Conservation (phyloP, 2,797 vertebrate genomes). For the Sebastes vulpes region DNA sequence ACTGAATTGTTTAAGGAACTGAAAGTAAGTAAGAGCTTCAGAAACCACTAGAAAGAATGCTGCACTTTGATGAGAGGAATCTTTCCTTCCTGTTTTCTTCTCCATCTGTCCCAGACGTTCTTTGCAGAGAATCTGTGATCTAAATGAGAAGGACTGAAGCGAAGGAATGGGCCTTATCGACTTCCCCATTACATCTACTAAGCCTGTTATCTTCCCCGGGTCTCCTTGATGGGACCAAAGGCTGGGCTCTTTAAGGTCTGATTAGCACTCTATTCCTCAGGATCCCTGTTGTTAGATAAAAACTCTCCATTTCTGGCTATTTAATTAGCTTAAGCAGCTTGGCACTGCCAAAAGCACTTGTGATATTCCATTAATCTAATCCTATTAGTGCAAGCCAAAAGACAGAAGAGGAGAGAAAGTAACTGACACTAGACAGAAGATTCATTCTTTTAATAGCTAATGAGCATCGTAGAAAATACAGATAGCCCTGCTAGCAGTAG, state of each 20-base stretch:
- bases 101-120: neutral
- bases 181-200: conserved; percentile 40
- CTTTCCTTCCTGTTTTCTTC: conserved; percentile 28
- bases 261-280: conserved; percentile 49
- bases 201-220: conserved; percentile 47
- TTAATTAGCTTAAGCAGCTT: conserved; percentile 77
- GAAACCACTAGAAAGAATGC: conserved; percentile 1
- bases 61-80: conserved; percentile 6
- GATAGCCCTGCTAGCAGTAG: neutral
- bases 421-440: conserved; percentile 8
- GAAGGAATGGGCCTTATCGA: conserved; percentile 20
- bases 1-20: neutral
- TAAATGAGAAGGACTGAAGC: conserved; percentile 19
- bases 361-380: conserved; percentile 82
- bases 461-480: neutral
- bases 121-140: conserved; percentile 18
- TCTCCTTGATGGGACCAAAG: conserved; percentile 19
- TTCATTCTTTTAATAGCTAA: conserved; percentile 2
- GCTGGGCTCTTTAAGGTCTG: conserved; percentile 21
- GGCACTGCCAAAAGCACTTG: conserved; percentile 60
- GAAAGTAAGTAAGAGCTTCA: neutral
- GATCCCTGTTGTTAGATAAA: conserved; percentile 57
- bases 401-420: conserved; percentile 41
- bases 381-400: conserved; percentile 67
- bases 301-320: conserved; percentile 53